phyloP scores from a whole-genome alignment of 2,888 invertebrate species.

The Xanthia icteritia region DNA sequence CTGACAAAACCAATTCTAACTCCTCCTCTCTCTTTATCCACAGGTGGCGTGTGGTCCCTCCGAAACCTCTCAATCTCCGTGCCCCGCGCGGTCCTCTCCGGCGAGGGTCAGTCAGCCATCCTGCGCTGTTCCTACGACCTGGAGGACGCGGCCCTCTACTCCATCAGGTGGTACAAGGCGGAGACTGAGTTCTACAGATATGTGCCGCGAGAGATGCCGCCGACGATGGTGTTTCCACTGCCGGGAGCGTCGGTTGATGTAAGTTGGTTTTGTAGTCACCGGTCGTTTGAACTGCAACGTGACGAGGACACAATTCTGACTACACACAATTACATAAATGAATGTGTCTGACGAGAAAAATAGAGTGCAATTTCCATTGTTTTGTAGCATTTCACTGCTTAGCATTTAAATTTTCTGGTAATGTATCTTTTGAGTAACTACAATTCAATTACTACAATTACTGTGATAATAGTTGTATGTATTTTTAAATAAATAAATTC shows the following conservation, averaged over 20 bases:
- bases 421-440: not conserved
- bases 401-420: not conserved
- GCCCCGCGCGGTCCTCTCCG: constrained; percentile 90
- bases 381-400: not conserved
- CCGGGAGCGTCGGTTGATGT: constrained; percentile 94
- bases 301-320: not conserved
- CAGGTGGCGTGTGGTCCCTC: constrained; percentile 88
- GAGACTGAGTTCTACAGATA: constrained; percentile 94
- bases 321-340: not conserved
- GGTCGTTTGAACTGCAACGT: not conserved
- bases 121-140: constrained; percentile 91
- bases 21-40: constrained; percentile 35
- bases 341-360: not conserved
- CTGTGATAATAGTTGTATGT: no score
- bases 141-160: constrained; percentile 92
- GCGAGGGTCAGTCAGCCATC: constrained; percentile 88
- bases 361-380: not conserved
- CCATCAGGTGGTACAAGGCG: constrained; percentile 92
- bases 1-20: not conserved
- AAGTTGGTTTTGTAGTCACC: constrained; percentile 78
- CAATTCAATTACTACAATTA: no score
- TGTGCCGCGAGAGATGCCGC: constrained; percentile 93
- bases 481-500: no score
- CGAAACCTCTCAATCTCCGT: constrained; percentile 87
- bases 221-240: constrained; percentile 92